phyloP scores from a whole-genome alignment of 2,113 vertebrate genomes.

The Actenoides hombroni region DNA sequence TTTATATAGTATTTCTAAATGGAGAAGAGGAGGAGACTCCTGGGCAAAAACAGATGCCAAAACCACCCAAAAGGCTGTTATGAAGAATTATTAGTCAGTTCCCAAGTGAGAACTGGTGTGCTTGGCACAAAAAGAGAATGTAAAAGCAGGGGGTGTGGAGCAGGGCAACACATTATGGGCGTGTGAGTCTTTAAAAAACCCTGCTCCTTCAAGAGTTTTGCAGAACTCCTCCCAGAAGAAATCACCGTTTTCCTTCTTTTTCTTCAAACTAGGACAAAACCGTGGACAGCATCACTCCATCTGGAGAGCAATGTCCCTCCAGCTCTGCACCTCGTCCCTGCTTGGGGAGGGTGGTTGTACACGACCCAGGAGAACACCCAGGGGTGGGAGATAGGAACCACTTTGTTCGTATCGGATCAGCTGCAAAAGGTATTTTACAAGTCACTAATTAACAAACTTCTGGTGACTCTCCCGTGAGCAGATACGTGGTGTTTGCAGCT shows the following conservation, averaged over 20 bases:
- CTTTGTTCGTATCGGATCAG: background rate
- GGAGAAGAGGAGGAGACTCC: background rate
- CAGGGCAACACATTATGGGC: background rate
- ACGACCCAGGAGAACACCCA: rapidly evolving
- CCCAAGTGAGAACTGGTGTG: background rate
- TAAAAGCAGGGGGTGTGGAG: background rate
- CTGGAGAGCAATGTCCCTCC: background rate
- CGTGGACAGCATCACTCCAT: background rate
- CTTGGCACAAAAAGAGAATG: background rate
- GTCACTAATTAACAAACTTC: background rate
- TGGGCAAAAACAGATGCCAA: background rate
- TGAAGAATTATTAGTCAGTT: background rate
- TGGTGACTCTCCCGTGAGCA: background rate
- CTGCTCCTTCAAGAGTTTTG: background rate
- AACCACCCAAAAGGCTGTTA: background rate
- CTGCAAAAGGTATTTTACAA: background rate
- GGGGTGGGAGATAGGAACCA: background rate
- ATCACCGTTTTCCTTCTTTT: background rate
- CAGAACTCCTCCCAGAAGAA: background rate
- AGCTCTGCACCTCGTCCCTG: background rate
- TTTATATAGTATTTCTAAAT: background rate
- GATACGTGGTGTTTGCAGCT: background rate
- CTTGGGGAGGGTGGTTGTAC: background rate
- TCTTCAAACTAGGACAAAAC: background rate
- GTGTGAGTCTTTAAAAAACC: background rate